Evolutionary conservation across 2,888 invertebrate species (phyloP), one percentile per base, ranked within the genome.

Genomic region (Rhaphigaster nebulosa): DNA sequence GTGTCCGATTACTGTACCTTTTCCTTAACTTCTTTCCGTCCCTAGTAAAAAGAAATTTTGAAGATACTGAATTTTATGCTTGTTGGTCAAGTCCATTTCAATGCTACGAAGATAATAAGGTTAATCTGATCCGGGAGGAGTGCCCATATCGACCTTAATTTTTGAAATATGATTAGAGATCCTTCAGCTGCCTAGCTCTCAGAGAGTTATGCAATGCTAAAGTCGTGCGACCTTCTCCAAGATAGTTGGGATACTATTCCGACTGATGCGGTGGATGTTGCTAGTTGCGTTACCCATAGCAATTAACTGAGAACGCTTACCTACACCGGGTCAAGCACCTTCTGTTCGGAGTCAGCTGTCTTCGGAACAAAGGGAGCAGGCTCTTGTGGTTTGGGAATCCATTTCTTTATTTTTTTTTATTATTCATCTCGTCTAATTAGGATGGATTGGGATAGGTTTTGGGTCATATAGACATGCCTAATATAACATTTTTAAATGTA

Each of bases 251-350:
- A 84, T 50, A n/a, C 84, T 45, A 15, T 18, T 50, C 45, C 45
- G 26, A n/a, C 45, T 50, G 41, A 41, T 84, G 84, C 18, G 84
- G 41, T 84, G 45, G 84, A 50, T 84, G 84, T 84, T 84, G 45
- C 45, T 45, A 84, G 84, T 45, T 50, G 84, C 84, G 84, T 84
- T 45, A 45, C 84, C 45, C 84, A 84, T 84, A 84, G 84, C 84
- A 84, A 84, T 84, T 84, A 84, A 84, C 84, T 8, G 45, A 41
- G 45, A 84, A 84, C 84, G 84, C 84, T 84, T 84, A 45, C 45
- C 84, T 50, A 84, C 84, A n/a, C 15, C 41, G 10, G 84, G 84
- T 84, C 84, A 84, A 84, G 84, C 84, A 84, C 84, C 84, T 84
- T 50, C 26, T 50, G 80, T 50, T 84, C 84, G 41, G 23, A 84